Evolutionary conservation across 2,888 invertebrate species (phyloP).

Genomic region (Dascillus cervinus): DNA sequence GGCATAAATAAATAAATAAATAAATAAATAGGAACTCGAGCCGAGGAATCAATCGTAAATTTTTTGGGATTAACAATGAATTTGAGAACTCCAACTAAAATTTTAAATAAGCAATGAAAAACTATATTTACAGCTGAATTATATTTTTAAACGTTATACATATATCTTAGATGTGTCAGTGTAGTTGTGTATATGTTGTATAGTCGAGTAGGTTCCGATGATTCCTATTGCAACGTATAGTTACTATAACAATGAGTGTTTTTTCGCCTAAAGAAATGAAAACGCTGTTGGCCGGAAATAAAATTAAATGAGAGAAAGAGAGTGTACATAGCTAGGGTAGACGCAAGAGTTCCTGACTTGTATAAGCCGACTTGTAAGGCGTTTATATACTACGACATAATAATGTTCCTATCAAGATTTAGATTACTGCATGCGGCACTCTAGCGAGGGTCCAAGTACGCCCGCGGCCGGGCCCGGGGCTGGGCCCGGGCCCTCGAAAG

Average conservation of each 20-base stretch:
- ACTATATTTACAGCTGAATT: slow-evolving; percentile 40
- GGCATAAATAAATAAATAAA: no score
- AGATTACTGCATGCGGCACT: slow-evolving; percentile 42
- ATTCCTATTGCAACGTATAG: slow-evolving; percentile 47
- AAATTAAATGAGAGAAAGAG: no score
- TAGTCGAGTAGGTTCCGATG: slow-evolving; percentile 41
- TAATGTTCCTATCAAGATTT: slow-evolving; percentile 45
- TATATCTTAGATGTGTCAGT: slow-evolving; percentile 40
- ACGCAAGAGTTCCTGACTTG: slow-evolving; percentile 38
- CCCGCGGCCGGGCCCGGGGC: slow-evolving; percentile 43
- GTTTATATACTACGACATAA: slow-evolving; percentile 37
- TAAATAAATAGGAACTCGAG: slow-evolving; percentile 24
- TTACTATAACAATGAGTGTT: slow-evolving; percentile 37
- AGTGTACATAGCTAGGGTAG: slow-evolving; percentile 28
- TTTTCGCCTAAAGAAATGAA: slow-evolving; percentile 14
- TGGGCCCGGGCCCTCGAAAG: slow-evolving; percentile 43
- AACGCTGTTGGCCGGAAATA: slow-evolving; percentile 18
- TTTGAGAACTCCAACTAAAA: slow-evolving; percentile 20
- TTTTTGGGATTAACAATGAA: slow-evolving; percentile 19
- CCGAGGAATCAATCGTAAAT: slow-evolving; percentile 13
- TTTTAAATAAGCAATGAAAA: slow-evolving; percentile 27
- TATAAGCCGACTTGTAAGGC: slow-evolving; percentile 15
- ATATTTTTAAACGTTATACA: slow-evolving; percentile 42
- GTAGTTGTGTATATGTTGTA: slow-evolving; percentile 41
- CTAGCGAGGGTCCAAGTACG: slow-evolving; percentile 35